phyloP scores from a whole-genome alignment of 1,140 invertebrate species.

The Teleopsis dalmanni region DNA sequence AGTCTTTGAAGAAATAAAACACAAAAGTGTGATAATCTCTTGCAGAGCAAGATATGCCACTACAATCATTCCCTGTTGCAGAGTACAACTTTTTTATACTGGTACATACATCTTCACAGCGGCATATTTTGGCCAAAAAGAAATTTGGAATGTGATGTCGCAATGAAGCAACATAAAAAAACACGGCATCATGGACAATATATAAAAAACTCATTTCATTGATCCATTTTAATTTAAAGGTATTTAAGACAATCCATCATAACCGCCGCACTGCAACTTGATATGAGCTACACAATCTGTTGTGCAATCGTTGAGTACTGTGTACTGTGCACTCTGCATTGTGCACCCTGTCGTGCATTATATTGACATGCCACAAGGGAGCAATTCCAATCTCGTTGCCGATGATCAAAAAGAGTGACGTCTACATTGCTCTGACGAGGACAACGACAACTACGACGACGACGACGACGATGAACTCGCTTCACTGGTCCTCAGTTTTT shows the following conservation, averaged over 20 bases:
- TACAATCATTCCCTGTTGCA: too few species aligned
- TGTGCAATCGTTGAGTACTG: constrained; percentile 32
- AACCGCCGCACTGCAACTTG: constrained; percentile 31
- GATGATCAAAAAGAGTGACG: too few species aligned
- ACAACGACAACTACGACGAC: too few species aligned
- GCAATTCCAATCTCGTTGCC: constrained; percentile 36
- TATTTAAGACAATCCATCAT: constrained; percentile 44
- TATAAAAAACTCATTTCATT: neutral
- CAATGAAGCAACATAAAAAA: too few species aligned
- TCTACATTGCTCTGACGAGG: neutral
- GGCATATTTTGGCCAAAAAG: too few species aligned
- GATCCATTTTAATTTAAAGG: constrained; percentile 42
- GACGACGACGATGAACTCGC: constrained; percentile 9
- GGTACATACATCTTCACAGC: too few species aligned
- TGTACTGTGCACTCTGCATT: constrained; percentile 4
- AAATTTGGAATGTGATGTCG: too few species aligned
- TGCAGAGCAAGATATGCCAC: too few species aligned
- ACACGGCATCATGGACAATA: too few species aligned
- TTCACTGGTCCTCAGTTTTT: constrained; percentile 2
- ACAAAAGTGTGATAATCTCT: too few species aligned
- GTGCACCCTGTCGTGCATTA: constrained; percentile 36
- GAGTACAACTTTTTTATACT: too few species aligned
- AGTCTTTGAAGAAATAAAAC: too few species aligned
- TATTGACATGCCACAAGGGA: constrained; percentile 44
- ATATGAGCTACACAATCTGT: constrained; percentile 44